These are phyloP conservation scores for Pseudonaja textilis DNA, from an alignment of 2,113 vertebrate genomes.

Conservation along the genomic window DNA sequence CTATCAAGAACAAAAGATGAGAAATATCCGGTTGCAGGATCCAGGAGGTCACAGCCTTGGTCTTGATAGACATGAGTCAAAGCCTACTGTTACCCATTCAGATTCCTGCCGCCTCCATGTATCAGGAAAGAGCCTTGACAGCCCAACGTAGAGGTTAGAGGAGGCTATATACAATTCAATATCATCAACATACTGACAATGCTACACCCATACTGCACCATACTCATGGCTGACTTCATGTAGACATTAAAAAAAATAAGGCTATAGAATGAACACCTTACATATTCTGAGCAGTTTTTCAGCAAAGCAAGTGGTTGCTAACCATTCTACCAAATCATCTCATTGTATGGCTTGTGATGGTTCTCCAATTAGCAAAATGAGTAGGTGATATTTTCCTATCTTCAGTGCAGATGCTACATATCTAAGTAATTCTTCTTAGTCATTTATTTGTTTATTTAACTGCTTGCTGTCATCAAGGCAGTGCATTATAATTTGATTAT, in stretches of 20 bases:
- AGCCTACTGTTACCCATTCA: neutral
- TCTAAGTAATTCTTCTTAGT: neutral
- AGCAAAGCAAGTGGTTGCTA: neutral
- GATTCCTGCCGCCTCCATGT: neutral
- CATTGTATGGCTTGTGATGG: neutral
- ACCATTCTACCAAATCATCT: neutral
- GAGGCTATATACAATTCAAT: neutral
- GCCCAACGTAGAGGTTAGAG: neutral
- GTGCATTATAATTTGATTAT: neutral
- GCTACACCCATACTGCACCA: neutral
- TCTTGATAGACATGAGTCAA: neutral
- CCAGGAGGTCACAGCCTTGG: neutral
- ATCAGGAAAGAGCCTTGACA: neutral
- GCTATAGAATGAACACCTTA: fast-evolving
- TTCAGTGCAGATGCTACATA: neutral
- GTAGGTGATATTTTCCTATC: neutral
- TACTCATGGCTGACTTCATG: neutral
- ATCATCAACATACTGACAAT: neutral
- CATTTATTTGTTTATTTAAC: neutral
- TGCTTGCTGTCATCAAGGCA: neutral
- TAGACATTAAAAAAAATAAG: neutral
- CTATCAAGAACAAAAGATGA: neutral
- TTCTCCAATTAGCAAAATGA: neutral
- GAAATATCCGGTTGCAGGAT: neutral
- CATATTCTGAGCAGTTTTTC: neutral